A percentile compares a stretch with the other conserved stretches of the same genome.
phyloP scores from a whole-genome alignment of 2,888 invertebrate species.

The Eilema sororculum region DNA sequence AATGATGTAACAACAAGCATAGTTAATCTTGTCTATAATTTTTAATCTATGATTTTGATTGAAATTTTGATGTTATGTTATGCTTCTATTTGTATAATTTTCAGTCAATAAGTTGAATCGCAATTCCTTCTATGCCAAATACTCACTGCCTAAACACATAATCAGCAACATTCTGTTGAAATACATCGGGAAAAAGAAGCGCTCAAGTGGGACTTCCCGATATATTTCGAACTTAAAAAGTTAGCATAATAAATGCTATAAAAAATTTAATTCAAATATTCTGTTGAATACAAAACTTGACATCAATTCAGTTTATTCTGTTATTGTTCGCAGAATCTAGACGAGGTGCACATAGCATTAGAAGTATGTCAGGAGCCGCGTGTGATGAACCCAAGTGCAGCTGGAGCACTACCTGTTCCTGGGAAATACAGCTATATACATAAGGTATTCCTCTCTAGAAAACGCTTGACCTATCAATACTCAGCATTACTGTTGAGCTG shows the following conservation, averaged over 20 bases:
- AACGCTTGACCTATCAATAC: neutral
- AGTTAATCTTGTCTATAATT: no score
- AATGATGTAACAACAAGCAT: no score
- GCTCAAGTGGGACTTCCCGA: no score
- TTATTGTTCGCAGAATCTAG: slow-evolving; percentile 90
- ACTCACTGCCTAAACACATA: neutral
- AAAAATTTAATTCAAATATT: no score
- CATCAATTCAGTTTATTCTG: neutral
- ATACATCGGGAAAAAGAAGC: no score
- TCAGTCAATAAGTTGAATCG: neutral
- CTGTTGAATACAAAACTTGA: neutral
- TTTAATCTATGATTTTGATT: no score
- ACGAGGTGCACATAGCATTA: slow-evolving; percentile 96
- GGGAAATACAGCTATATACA: slow-evolving; percentile 85
- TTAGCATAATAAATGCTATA: no score
- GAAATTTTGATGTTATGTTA: no score
- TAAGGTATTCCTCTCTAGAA: slow-evolving; percentile 58
- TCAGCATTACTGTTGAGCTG: no score
- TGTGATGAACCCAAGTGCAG: slow-evolving; percentile 69
- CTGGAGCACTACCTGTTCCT: slow-evolving; percentile 74
- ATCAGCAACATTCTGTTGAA: neutral
- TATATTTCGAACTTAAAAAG: no score
- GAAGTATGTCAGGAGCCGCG: slow-evolving; percentile 97
- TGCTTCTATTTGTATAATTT: no score
- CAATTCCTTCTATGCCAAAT: no score